Evolutionary conservation across 2,797 vertebrate genomes (phyloP).

Genomic region (Ispidina lecontei): DNA sequence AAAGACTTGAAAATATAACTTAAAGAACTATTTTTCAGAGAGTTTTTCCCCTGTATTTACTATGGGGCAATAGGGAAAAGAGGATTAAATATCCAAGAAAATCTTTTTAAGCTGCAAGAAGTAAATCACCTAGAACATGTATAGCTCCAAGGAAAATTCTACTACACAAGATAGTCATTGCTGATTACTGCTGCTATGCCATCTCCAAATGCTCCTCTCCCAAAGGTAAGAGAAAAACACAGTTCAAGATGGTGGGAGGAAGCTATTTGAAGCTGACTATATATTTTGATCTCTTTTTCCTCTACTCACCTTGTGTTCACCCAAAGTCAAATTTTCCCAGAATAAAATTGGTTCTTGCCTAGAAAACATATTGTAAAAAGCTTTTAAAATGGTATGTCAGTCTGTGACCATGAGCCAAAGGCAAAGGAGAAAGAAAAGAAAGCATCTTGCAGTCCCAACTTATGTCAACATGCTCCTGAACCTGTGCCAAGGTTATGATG

Average conservation of each 20-base stretch:
- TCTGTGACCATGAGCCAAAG: neutral
- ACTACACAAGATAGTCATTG: neutral
- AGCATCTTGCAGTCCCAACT: neutral
- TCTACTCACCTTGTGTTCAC: neutral
- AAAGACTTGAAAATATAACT: neutral
- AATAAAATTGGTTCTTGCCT: neutral
- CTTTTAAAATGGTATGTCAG: neutral
- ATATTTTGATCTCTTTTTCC: neutral
- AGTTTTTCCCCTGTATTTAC: neutral
- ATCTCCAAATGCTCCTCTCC: neutral
- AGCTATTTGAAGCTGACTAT: neutral
- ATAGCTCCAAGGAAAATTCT: neutral
- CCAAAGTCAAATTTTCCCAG: neutral
- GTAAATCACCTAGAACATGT: neutral
- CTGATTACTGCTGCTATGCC: neutral
- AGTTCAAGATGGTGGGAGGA: neutral
- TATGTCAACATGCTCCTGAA: neutral
- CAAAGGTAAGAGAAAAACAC: neutral
- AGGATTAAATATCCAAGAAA: neutral
- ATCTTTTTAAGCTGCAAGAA: neutral
- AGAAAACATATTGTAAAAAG: neutral
- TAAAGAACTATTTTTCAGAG: neutral
- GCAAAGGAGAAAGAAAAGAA: neutral
- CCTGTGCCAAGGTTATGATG: neutral
- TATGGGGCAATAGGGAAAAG: neutral